Evolutionary conservation across 2,797 vertebrate species (phyloP).

Genomic region (Falco biarmicus): DNA sequence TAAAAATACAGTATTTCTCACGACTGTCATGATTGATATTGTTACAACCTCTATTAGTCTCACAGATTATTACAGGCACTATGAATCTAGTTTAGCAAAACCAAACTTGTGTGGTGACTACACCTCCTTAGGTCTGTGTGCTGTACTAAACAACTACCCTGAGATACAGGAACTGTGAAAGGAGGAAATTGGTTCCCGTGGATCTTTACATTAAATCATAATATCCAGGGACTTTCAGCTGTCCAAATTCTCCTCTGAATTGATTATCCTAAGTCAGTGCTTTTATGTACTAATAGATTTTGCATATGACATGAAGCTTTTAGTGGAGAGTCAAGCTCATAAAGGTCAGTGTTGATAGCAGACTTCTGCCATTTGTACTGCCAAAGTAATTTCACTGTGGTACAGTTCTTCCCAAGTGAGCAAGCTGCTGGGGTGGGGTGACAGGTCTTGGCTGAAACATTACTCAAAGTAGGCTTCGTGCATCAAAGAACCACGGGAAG

Average conservation of each 20-base stretch:
- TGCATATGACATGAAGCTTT: background rate
- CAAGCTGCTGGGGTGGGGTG: background rate
- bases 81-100: background rate
- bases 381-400: background rate
- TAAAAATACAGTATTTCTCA: background rate
- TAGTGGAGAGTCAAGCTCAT: background rate
- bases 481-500: background rate
- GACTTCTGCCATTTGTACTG: background rate
- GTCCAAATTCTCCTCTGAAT: background rate
- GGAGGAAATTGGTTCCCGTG: background rate
- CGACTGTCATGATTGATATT: background rate
- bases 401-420: background rate
- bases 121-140: background rate
- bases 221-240: background rate
- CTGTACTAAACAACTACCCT: background rate
- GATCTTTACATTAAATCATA: background rate
- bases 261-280: background rate
- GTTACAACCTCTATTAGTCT: background rate
- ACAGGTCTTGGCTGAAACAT: background rate
- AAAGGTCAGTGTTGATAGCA: fast-evolving
- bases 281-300: background rate
- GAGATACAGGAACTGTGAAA: background rate
- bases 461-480: background rate
- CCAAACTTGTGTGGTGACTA: fast-evolving
- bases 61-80: background rate